Percentiles rank a stretch among this genome's conserved stretches.
Conservation (phyloP, 2,888 invertebrate genomes). For the Machimus rusticus region DNA sequence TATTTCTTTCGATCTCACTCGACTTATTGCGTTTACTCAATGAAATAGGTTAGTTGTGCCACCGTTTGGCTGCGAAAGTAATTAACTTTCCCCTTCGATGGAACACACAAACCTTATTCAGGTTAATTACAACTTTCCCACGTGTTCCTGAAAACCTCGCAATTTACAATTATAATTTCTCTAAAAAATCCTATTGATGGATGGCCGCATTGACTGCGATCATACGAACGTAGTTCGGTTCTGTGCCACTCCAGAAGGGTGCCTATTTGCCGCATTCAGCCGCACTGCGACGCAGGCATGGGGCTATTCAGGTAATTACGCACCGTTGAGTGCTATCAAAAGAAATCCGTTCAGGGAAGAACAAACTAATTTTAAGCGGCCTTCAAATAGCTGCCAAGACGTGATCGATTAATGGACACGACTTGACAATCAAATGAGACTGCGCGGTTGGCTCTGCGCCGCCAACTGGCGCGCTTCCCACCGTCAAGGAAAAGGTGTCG, state of each 20-base stretch:
- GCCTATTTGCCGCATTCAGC: background rate
- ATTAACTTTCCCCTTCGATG: constrained; percentile 21
- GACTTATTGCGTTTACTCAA: background rate
- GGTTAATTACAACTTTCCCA: constrained; percentile 20
- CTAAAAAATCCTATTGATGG: constrained; percentile 18
- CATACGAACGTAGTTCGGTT: background rate
- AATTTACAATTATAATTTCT: constrained; percentile 28
- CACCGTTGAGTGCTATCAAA: constrained; percentile 4
- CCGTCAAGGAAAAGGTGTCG: constrained; percentile 6
- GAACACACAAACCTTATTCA: background rate
- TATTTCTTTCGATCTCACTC: background rate
- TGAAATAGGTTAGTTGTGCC: background rate
- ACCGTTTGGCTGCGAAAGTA: background rate
- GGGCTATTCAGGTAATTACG: constrained; percentile 28
- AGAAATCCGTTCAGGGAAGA: constrained; percentile 2
- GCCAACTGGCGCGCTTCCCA: constrained; percentile 5
- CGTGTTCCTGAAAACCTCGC: background rate
- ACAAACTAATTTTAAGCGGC: constrained; percentile 15
- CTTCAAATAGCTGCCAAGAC: background rate
- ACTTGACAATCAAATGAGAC: constrained; percentile 36
- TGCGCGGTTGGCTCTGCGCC: background rate
- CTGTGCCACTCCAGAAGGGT: background rate
- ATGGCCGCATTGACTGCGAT: background rate
- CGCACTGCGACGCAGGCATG: background rate
- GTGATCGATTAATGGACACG: constrained; percentile 36